A percentile compares a stretch with the other conserved stretches of the same genome.
Conservation (phyloP, 1,140 invertebrate species). For the Orius insidiosus region DNA sequence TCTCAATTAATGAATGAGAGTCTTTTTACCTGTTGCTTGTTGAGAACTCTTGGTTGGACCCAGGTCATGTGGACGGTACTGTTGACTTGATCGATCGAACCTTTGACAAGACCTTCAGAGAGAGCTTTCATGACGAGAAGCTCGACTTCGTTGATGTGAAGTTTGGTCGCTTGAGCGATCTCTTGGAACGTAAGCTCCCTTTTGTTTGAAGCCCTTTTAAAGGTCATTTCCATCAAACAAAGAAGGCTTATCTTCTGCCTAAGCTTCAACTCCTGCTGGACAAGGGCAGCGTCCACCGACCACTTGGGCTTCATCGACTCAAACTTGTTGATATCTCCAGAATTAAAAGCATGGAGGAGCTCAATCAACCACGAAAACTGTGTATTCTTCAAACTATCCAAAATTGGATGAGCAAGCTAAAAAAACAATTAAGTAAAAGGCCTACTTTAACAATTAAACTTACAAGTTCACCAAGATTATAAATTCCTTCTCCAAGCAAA, state of each 20-base stretch:
- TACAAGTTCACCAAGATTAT: constrained; percentile 92
- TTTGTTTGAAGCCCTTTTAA: constrained; percentile 43
- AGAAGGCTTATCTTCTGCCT: constrained; percentile 86
- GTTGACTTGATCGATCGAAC: constrained; percentile 88
- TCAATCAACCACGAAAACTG: constrained; percentile 79
- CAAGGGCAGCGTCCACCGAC: constrained; percentile 71
- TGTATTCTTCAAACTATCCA: constrained; percentile 67
- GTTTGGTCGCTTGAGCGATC: constrained; percentile 68
- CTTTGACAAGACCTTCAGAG: constrained; percentile 82
- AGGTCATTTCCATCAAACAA: constrained; percentile 89
- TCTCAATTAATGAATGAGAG: not conserved
- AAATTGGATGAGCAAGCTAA: constrained; percentile 80
- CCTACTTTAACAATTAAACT: no score
- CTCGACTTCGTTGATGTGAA: constrained; percentile 77
- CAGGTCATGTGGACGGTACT: constrained; percentile 66
- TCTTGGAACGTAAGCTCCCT: constrained; percentile 77
- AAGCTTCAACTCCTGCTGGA: constrained; percentile 65
- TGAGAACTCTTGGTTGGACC: constrained; percentile 83
- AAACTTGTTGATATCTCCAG: constrained; percentile 72
- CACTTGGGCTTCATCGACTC: constrained; percentile 65
- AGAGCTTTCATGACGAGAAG: constrained; percentile 95
- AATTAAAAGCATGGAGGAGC: constrained; percentile 80
- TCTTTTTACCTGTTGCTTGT: constrained; percentile 45
- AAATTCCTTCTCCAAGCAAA: constrained; percentile 84
- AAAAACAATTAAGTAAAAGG: no score